These are phyloP conservation scores for Mormyrus proboscirostris DNA, from an alignment of 2,797 vertebrate species.

Conservation along the genomic window DNA sequence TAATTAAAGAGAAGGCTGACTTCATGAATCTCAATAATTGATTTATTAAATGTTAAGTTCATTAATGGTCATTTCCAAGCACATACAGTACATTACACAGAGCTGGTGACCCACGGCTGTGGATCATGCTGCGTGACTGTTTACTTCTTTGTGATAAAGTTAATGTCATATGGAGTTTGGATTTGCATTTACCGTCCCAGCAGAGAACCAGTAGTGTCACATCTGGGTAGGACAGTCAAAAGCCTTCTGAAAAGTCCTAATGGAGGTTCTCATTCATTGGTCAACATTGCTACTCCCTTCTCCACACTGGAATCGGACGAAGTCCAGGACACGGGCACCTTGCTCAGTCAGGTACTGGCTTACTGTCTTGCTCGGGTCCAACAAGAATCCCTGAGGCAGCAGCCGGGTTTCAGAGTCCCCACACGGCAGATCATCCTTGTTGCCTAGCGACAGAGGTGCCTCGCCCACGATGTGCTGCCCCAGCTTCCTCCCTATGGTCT, in stretches of 20 bases:
- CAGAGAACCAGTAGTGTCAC: background rate
- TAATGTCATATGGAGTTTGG: background rate
- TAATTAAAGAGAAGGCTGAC: background rate
- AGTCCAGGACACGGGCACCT: conserved; percentile 71
- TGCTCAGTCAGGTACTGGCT: conserved; percentile 71
- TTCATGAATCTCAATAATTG: background rate
- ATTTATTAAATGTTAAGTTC: conserved; percentile 12
- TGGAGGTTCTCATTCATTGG: background rate
- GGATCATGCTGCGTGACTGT: background rate
- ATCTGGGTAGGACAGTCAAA: background rate
- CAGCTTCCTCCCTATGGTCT: conserved; percentile 69
- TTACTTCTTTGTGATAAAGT: background rate
- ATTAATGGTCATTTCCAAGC: background rate
- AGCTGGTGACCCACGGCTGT: background rate
- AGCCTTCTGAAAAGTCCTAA: background rate
- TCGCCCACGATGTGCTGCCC: conserved; percentile 86
- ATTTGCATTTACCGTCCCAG: background rate
- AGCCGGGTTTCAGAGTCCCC: conserved; percentile 74
- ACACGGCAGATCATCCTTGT: conserved; percentile 70
- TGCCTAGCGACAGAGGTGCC: conserved; percentile 71
- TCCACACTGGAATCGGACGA: conserved; percentile 80
- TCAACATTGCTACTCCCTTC: conserved; percentile 43
- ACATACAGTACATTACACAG: background rate
- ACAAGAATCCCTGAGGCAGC: conserved; percentile 75
- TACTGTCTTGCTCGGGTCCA: conserved; percentile 71